These are phyloP conservation scores for Agriopis leucophaearia DNA, from an alignment of 2,888 invertebrate genomes.

Conservation along the genomic window DNA sequence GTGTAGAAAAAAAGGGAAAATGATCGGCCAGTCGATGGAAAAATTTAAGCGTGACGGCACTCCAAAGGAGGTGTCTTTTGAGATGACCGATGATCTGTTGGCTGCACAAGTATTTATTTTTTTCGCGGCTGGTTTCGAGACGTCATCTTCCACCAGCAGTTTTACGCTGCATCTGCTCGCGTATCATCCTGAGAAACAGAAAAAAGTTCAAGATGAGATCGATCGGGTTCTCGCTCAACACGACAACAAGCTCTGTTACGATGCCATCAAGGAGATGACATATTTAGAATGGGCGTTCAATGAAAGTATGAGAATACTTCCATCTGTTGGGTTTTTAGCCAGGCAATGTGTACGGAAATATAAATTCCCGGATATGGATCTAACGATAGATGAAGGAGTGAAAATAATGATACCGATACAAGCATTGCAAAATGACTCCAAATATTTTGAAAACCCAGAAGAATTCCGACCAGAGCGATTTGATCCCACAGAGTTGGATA, in stretches of 20 bases:
- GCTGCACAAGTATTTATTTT: constrained; percentile 67
- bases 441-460: constrained; percentile 63
- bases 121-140: constrained; percentile 76
- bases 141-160: constrained; percentile 72
- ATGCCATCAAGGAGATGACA: constrained; percentile 64
- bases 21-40: constrained; percentile 64
- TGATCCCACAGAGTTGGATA: constrained; percentile 39
- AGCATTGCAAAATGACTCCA: constrained; percentile 65
- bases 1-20: constrained; percentile 58
- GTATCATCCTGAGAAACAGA: constrained; percentile 67
- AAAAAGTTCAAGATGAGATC: constrained; percentile 66
- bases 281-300: constrained; percentile 53
- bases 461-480: constrained; percentile 65
- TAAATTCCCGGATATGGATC: constrained; percentile 54
- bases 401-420: constrained; percentile 63
- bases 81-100: constrained; percentile 56
- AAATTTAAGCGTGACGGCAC: constrained; percentile 56
- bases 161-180: constrained; percentile 70
- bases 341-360: constrained; percentile 57
- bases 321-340: constrained; percentile 59
- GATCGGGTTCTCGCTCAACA: constrained; percentile 61
- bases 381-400: constrained; percentile 65
- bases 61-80: constrained; percentile 54
- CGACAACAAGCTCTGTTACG: constrained; percentile 62
- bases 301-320: constrained; percentile 63